Evolutionary conservation across 1,140 invertebrate species (phyloP).

Genomic region (Drosophila biarmipes): DNA sequence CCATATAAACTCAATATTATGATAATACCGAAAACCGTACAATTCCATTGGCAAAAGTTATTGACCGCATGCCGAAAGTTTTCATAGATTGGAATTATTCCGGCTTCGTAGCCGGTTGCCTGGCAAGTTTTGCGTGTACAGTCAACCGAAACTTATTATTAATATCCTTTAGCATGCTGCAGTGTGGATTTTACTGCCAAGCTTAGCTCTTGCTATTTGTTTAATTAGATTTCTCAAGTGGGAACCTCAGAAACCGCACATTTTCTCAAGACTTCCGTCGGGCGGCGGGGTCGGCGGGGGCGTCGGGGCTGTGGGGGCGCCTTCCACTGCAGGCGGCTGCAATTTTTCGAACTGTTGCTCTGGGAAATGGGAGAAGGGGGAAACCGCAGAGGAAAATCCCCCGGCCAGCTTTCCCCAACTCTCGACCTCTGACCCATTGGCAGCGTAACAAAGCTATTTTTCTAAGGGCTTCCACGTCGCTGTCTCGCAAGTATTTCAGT

Average conservation of each 20-base stretch:
- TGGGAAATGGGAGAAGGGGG: too few relatives aligned
- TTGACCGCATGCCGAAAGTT: constrained; percentile 52
- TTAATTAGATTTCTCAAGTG: constrained; percentile 83
- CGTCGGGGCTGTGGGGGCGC: constrained; percentile 6
- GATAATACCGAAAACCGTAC: constrained; percentile 22
- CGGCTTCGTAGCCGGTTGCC: not conserved
- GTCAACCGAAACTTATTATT: constrained; percentile 57
- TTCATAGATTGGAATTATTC: constrained; percentile 51
- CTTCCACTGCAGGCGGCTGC: constrained; percentile 59
- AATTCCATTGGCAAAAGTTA: constrained; percentile 41
- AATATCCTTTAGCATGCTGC: constrained; percentile 37
- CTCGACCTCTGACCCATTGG: not conserved
- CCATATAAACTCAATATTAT: constrained; percentile 37
- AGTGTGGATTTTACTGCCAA: constrained; percentile 27
- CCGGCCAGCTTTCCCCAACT: constrained; percentile 8
- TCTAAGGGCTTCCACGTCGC: constrained; percentile 29
- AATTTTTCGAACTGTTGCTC: constrained; percentile 49
- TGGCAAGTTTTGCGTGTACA: constrained; percentile 36
- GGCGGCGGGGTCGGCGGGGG: not conserved
- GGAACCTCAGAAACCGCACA: constrained; percentile 74
- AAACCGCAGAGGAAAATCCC: constrained; percentile 60
- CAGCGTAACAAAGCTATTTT: constrained; percentile 76
- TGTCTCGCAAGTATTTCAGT: constrained; percentile 56
- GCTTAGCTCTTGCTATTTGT: constrained; percentile 72
- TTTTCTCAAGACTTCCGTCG: constrained; percentile 68